Evolutionary conservation across 2,797 vertebrate species (phyloP).

Genomic region (Chrysocyon brachyurus): DNA sequence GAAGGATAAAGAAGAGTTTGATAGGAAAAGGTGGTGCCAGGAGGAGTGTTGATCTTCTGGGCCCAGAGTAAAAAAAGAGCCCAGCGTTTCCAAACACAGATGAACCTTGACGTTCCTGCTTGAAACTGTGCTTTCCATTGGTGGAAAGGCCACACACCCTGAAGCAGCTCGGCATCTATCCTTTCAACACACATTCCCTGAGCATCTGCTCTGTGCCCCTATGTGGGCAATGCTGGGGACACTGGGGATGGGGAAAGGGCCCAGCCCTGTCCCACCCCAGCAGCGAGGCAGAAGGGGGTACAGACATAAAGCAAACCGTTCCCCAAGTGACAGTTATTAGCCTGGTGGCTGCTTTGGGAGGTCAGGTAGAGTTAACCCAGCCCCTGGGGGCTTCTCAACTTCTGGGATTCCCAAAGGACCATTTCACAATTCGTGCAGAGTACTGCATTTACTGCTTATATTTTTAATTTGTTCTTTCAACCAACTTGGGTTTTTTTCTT

Average conservation of each 20-base stretch:
- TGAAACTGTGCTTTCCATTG: neutral
- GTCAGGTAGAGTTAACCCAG: neutral
- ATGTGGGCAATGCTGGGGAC: neutral
- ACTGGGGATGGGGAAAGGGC: neutral
- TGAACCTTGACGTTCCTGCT: neutral
- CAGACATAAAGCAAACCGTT: neutral
- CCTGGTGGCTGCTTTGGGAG: neutral
- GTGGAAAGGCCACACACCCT: neutral
- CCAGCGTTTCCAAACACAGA: neutral
- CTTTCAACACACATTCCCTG: neutral
- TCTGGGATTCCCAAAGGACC: neutral
- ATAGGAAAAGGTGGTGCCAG: neutral
- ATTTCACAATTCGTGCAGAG: neutral
- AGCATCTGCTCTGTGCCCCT: neutral
- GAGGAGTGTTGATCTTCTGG: neutral
- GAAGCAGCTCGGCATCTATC: neutral
- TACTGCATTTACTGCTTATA: neutral
- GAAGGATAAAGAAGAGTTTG: neutral
- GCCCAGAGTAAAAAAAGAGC: neutral
- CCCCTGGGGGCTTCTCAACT: neutral
- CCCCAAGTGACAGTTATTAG: neutral
- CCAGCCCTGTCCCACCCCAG: neutral
- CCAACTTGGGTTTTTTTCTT: neutral
- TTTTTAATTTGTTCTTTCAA: slow-evolving; percentile 1
- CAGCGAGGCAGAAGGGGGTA: rapidly evolving